Percentiles rank a stretch among this genome's conserved stretches.
These are phyloP conservation scores for Pipistrellus kuhlii DNA, from an alignment of 2,797 vertebrate genomes.

Conservation along the genomic window DNA sequence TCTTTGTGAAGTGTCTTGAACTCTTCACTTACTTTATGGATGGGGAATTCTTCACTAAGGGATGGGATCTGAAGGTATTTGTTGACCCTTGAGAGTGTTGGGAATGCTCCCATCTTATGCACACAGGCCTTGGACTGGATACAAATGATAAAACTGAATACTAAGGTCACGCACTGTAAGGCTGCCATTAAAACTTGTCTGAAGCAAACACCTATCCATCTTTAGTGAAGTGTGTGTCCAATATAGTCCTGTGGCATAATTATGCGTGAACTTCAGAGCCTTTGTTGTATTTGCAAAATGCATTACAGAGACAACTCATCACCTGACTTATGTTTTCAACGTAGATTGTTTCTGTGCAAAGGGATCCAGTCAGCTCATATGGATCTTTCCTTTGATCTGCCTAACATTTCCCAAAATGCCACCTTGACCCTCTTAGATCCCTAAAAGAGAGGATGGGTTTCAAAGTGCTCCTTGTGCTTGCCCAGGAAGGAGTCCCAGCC, in stretches of 20 bases:
- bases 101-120: not conserved
- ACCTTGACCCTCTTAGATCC: slow-evolving; percentile 44
- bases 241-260: not conserved
- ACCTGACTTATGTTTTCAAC: slow-evolving; percentile 69
- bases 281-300: slow-evolving; percentile 74
- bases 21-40: not conserved
- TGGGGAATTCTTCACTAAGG: not conserved
- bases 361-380: slow-evolving; percentile 28
- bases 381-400: slow-evolving; percentile 71
- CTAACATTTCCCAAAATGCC: slow-evolving; percentile 64
- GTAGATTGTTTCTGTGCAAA: slow-evolving; percentile 58
- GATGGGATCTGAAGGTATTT: not conserved
- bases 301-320: slow-evolving; percentile 73
- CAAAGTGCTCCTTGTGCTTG: not conserved
- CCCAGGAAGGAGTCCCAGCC: slow-evolving; percentile 48
- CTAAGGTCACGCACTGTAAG: slow-evolving; percentile 27
- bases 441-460: slow-evolving; percentile 32
- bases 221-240: slow-evolving; percentile 45
- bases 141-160: slow-evolving; percentile 32
- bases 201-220: slow-evolving; percentile 42
- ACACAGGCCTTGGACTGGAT: not conserved
- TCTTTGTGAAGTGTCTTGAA: slow-evolving; percentile 10
- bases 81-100: not conserved
- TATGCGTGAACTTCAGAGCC: slow-evolving; percentile 39
- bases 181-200: slow-evolving; percentile 35